A percentile compares a stretch with the other conserved stretches of the same genome.
Conservation (phyloP, 1,140 invertebrate genomes). For the Limonius californicus region DNA sequence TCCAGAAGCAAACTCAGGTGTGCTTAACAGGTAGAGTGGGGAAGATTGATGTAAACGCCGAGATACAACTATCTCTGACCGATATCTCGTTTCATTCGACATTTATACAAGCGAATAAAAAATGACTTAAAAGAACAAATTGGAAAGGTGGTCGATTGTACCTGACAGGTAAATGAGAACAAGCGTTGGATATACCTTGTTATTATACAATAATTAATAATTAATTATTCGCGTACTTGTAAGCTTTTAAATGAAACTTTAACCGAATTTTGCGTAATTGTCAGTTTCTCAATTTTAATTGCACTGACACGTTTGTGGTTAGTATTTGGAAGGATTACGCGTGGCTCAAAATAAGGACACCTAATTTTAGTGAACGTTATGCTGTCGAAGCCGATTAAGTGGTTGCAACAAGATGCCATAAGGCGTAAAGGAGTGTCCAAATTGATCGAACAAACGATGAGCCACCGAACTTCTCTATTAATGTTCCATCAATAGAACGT, state of each 20-base stretch:
- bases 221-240: too few relatives aligned
- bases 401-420: not conserved
- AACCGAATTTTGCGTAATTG: too few relatives aligned
- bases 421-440: not conserved
- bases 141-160: constrained; percentile 13
- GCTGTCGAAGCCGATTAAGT: not conserved
- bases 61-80: constrained; percentile 14
- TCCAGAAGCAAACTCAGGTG: constrained; percentile 13
- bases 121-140: constrained; percentile 9
- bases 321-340: too few relatives aligned
- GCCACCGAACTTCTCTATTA: too few relatives aligned
- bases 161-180: constrained; percentile 1
- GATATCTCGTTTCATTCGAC: constrained; percentile 14
- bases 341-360: not conserved
- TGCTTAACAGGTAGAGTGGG: constrained; percentile 11
- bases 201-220: not conserved
- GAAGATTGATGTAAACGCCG: constrained; percentile 10
- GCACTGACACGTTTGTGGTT: too few relatives aligned
- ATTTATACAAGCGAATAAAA: constrained; percentile 13
- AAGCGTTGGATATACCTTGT: not conserved
- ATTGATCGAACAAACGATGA: not conserved
- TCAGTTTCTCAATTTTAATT: too few relatives aligned
- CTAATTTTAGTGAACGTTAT: not conserved
- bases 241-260: too few relatives aligned
- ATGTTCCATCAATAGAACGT: too few relatives aligned